These are phyloP conservation scores for Unio pictorum DNA, from an alignment of 2,888 invertebrate genomes.

Conservation along the genomic window DNA sequence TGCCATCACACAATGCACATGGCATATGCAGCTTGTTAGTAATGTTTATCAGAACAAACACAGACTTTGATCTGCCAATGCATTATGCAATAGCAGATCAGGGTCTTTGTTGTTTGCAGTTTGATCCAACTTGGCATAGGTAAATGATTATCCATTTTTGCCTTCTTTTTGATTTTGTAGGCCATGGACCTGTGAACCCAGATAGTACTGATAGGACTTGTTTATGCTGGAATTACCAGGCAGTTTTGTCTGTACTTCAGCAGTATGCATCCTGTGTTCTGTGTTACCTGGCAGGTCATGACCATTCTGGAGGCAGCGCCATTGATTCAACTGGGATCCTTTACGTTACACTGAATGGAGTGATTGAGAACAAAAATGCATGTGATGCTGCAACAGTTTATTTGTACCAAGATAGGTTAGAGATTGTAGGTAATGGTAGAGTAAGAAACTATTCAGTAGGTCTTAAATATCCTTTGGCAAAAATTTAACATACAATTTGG, in stretches of 20 bases:
- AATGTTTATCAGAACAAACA: too few relatives aligned
- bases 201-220: conserved; percentile 43
- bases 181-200: conserved; percentile 32
- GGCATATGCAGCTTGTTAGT: too few relatives aligned
- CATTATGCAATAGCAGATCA: too few relatives aligned
- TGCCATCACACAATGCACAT: too few relatives aligned
- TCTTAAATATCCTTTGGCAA: too few relatives aligned
- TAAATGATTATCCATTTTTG: not conserved
- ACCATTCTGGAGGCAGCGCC: conserved; percentile 64
- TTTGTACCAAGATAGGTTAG: conserved; percentile 51
- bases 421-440: conserved; percentile 55
- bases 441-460: conserved; percentile 8
- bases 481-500: too few relatives aligned
- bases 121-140: too few relatives aligned
- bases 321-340: conserved; percentile 64
- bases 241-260: conserved; percentile 62
- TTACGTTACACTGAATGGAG: conserved; percentile 67
- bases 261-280: conserved; percentile 56
- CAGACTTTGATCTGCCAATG: too few relatives aligned
- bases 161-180: not conserved
- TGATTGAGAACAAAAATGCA: conserved; percentile 64
- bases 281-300: conserved; percentile 70
- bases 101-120: too few relatives aligned
- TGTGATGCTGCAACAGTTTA: conserved; percentile 61
- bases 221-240: conserved; percentile 69